Evolutionary conservation across 2,888 invertebrate genomes (phyloP), one percentile per base, ranked within the genome.

Genomic region (Eurytoma adleriae): DNA sequence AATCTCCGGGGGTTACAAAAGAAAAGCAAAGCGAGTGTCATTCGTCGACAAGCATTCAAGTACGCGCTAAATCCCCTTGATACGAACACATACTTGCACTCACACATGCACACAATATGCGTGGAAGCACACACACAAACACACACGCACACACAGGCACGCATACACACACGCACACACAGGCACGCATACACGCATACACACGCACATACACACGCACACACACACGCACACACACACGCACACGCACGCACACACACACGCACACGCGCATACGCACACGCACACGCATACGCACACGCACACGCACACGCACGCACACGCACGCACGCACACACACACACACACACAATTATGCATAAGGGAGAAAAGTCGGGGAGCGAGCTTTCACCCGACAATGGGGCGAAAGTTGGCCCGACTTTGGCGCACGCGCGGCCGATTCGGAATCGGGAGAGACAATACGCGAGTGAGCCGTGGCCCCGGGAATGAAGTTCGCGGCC

Each of bases 381-480:
- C 78, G 78, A 78, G 78, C 78, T 69, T 72, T 78, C 68, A 61
- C 48, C 52, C 56, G 48, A 83, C 81, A 81, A 83, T 81, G 57
- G 66, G 24, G 78, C 70, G 62, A 79, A 81, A 83, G 82, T 83
- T 81, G 79, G 76, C 79, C 73, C 66, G 76, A 27, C 76, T 69
- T 69, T 40, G 78, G n/a, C 18, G 74, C 64, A 30, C 64, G 48
- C 64, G 40, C 52, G 57, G 13, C 7, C 48, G 56, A 48, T n/a
- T 52, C 40, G 64, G 64, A 73, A 73, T n/a, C 18, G 57, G 40
- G 71, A 57, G 76, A 81, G 64, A 84, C 85, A 86, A 86, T 85
- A 82, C 82, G 81, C 72, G 81, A 82, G 84, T 84, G 85, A 82
- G 84, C 79, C 84, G 40, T 10, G 80, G 79, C 72, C 78, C 82